Percentiles rank a stretch among this genome's conserved stretches.
These are phyloP conservation scores for Trichonephila inaurata DNA, from an alignment of 1,140 invertebrate genomes.

Conservation along the genomic window DNA sequence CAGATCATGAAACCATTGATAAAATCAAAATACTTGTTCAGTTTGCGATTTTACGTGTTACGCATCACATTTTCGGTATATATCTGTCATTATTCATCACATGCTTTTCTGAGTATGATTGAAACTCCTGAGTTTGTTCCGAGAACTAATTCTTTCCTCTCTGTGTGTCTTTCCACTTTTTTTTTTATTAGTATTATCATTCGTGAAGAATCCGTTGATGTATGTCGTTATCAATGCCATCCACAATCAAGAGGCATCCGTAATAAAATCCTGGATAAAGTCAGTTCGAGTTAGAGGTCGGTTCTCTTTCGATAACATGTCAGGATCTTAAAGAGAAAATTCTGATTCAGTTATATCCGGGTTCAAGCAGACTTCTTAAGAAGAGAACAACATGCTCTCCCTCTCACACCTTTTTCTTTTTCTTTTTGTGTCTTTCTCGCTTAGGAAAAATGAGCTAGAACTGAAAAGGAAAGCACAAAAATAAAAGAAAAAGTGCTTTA, in stretches of 20 bases:
- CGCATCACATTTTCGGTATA: too few relatives aligned
- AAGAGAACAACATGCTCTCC: not conserved
- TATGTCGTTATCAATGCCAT: not conserved
- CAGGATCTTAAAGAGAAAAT: too few relatives aligned
- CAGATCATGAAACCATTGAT: too few relatives aligned
- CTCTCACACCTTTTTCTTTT: not conserved
- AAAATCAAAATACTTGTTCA: too few relatives aligned
- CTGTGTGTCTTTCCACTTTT: too few relatives aligned
- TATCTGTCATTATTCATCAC: too few relatives aligned
- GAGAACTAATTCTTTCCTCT: too few relatives aligned
- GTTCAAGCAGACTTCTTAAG: not conserved
- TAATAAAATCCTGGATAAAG: too few relatives aligned
- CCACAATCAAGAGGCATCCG: not conserved
- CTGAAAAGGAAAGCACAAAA: not conserved
- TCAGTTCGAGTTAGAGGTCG: not conserved
- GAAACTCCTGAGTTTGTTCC: too few relatives aligned
- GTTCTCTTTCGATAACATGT: not conserved
- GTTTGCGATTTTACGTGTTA: too few relatives aligned
- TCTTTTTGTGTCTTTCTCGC: not conserved
- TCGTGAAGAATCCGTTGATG: not conserved
- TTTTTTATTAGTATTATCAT: too few relatives aligned
- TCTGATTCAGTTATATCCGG: not conserved
- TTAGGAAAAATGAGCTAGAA: not conserved
- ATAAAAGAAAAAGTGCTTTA: not conserved
- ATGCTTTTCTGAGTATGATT: too few relatives aligned